These are phyloP conservation scores for Aplochiton taeniatus DNA, from an alignment of 2,797 vertebrate genomes.

Conservation along the genomic window DNA sequence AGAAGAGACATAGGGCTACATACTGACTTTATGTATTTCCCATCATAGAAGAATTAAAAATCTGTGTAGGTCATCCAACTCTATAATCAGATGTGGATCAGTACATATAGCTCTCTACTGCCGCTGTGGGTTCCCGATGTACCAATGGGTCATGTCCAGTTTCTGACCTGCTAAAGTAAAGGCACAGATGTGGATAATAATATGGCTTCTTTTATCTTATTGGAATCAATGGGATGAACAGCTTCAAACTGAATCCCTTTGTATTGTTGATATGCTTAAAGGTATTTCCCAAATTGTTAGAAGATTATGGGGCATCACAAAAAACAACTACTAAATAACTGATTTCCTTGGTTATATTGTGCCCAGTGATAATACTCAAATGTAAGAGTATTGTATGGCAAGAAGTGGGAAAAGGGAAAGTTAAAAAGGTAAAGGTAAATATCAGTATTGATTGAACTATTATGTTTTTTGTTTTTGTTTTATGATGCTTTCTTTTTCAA, in stretches of 20 bases:
- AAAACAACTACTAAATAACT: too few relatives aligned
- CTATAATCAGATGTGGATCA: background rate
- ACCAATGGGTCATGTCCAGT: background rate
- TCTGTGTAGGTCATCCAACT: slow-evolving; percentile 4
- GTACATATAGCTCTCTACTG: background rate
- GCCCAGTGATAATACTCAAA: too few relatives aligned
- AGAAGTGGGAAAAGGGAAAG: background rate
- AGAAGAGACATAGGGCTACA: background rate
- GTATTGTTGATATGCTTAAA: background rate
- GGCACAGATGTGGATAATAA: slow-evolving; percentile 8
- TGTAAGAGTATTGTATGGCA: too few relatives aligned
- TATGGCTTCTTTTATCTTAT: background rate
- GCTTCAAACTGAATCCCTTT: background rate
- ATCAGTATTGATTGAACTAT: too few relatives aligned
- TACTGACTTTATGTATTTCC: slow-evolving; percentile 3
- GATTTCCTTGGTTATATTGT: too few relatives aligned
- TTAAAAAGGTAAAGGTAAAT: too few relatives aligned
- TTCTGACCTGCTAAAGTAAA: slow-evolving; percentile 7
- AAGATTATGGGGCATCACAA: too few relatives aligned
- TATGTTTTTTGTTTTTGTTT: background rate
- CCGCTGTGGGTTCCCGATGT: background rate
- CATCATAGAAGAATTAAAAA: slow-evolving; percentile 16
- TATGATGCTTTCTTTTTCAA: slow-evolving; percentile 5
- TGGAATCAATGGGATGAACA: slow-evolving; percentile 5
- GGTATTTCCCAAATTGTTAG: too few relatives aligned